Evolutionary conservation across 2,797 vertebrate genomes (phyloP), one percentile per base, ranked within the genome.

Genomic region (Miichthys miiuy): DNA sequence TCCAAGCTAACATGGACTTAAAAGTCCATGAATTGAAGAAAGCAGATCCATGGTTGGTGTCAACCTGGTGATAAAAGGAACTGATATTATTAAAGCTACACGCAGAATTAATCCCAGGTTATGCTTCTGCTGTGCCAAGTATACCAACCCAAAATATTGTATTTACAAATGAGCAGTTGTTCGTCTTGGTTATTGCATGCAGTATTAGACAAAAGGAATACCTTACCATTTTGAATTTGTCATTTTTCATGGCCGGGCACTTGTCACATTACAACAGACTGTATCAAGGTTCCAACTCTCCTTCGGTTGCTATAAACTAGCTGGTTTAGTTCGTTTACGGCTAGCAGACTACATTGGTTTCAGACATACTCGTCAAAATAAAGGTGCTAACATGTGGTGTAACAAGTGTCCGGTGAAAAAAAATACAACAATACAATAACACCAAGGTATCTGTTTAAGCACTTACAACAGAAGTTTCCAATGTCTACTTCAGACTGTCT

Each of bases 91-190:
- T 54, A 81, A 84, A 88, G 73, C 64, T 83, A 86, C 41, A 79
- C 61, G 64, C 77, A 74, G 18, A 55, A 68, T 76, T 68, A 64
- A 75, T 74, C 74, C 80, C 68, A 81, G 86, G 88, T 88, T 75
- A 86, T 79, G 85, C 85, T 81, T 85, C 72, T n/a, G 58, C 86
- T 77, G 81, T 68, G 55, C 85, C 89, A 84, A 84, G 87, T 85
- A 85, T 79, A 83, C 84, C 85, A 87, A 84, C 86, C 86, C 82
- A 68, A 89, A 73, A 92, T 82, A 81, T 75, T 72, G 48, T 93
- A 94, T 95, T 86, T 95, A 95, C 94, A 95, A 88, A 92, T 86
- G 81, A 93, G 84, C 84, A 85, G 77, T 83, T 89, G 69, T 86
- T 85, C 71, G 20, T 91, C 72, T 85, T 88, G 75, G 79, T 91